A percentile compares a stretch with the other conserved stretches of the same genome.
Evolutionary conservation across 1,140 invertebrate genomes (phyloP).

Genomic region (Lepidotrigona ventralis): DNA sequence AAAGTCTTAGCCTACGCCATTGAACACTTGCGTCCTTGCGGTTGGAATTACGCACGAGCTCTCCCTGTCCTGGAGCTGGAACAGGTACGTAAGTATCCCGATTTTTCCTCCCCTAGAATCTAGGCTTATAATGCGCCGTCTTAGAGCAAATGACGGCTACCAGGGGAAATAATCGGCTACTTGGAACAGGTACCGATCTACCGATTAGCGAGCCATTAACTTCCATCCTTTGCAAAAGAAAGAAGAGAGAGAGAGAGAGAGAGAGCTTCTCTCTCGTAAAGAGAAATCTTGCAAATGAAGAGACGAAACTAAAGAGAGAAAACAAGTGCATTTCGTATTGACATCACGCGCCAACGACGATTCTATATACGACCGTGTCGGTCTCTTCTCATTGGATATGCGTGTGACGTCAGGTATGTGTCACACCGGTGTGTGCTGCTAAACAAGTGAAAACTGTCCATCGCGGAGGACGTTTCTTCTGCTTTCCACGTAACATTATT

Average conservation of each 20-base stretch:
- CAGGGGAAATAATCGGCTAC: background rate
- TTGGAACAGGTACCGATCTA: background rate
- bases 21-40: conserved; percentile 65
- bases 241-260: background rate
- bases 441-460: conserved; percentile 46
- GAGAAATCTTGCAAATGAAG: background rate
- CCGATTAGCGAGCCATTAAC: background rate
- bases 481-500: no score
- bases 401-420: conserved; percentile 67
- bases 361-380: conserved; percentile 50
- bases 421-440: conserved; percentile 49
- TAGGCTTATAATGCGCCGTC: conserved; percentile 40
- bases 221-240: background rate
- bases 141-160: conserved; percentile 21
- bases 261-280: no score
- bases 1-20: conserved; percentile 51
- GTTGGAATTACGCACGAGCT: conserved; percentile 68
- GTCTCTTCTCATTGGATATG: conserved; percentile 61
- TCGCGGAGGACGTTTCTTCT: conserved; percentile 44
- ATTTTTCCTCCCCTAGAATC: conserved; percentile 56
- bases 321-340: conserved; percentile 48
- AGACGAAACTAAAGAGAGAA: background rate
- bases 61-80: conserved; percentile 37
- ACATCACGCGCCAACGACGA: conserved; percentile 44
- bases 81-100: conserved; percentile 59